Evolutionary conservation across 2,797 vertebrate species (phyloP), one percentile per base, ranked within the genome.

Genomic region (Tragelaphus eurycerus): DNA sequence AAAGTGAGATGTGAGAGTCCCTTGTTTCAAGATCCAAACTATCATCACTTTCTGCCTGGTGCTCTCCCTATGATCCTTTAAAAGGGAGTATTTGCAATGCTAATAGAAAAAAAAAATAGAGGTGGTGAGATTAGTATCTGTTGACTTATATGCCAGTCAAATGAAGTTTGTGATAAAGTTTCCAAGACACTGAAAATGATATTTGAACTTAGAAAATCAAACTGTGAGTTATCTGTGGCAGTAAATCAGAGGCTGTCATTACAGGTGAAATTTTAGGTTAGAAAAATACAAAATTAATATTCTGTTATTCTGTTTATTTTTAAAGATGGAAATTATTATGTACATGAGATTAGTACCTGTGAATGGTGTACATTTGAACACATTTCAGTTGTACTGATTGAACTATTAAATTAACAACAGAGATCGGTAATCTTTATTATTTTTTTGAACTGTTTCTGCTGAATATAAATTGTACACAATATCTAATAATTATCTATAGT

Each of bases 401-500:
- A 89, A 90, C 60, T 97, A 94, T 97, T 95, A 82, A 91, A 48
- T 90, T 78, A 87, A 89, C 48, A 86, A 57, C 10, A 94, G 21
- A 97, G 57, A 87, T 83, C 71, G 4, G 4, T 91, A 90, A 92
- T 93, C n/a, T 86, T 89, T 89, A 86, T 84, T 78, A 90, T 85
- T 98, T 29, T 60, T 96, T 96, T 64, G n/a, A 93, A 81, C 38
- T 67, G 4, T 95, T 97, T 92, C 17, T 96, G 54, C 34, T 89
- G 38, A 60, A 82, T 90, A 84, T 96, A 84, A 95, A 96, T 89
- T 52, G 5, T 60, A 83, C 29, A 54, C 6, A 88, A 19, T 94
- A 38, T 90, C 78, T 92, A 92, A 97, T 97, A n/a, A 19, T 91
- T 54, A 62, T 96, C 50, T 94, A 57, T 88, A 50, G 86, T 96